Base-by-base conservation (phyloP, 2,113 vertebrate genomes). In the Forbesichthys papilliferus region DNA sequence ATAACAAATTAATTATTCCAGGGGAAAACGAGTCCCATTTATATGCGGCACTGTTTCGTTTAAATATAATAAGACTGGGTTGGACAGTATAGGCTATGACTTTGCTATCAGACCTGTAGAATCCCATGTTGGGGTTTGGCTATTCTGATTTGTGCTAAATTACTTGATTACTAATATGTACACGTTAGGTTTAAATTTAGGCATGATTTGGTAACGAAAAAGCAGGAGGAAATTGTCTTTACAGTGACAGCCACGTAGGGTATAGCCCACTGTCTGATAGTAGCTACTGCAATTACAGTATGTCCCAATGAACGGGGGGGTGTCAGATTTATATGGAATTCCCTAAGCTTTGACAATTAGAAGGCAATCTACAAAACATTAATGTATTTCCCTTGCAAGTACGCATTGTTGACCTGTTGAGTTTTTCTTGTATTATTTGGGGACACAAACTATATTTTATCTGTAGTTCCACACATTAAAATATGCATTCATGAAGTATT, bases 341-440 rank as follows among this genome's bases (percentile, higher is more conserved):
- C 65, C 27, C 8, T 5, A 74, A 68, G 20, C 69, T 65, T 76
- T 48, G 58, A 71, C 70, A 48, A 57, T 75, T 71, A 73, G 5
- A 61, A 78, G 70, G 71, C 59, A 71, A 71, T 64, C 7, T 5
- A 27, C 71, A 79, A 69, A 16, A 67, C 75, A 69, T 64, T 69
- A 27, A 27, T 0, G 1, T 27, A 54, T 47, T 60, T 66, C 71
- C 76, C 54, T 3, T 5, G 67, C 73, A 49, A 61, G 66, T 65
- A 55, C 34, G 57, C 61, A 47, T n/a, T 51, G n/a, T 62, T 68
- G 65, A 87, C 80, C 79, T 80, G 86, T 84, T 87, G 83, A 84
- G 56, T 42, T 14, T n/a, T 49, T 54, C 11, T 59, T 64, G 59
- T 11, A 9, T 1, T 47, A 53, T 48, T 62, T 3, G 61, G 64